These are phyloP conservation scores for Tyrannus savana DNA, from an alignment of 2,113 vertebrate species.

Conservation along the genomic window DNA sequence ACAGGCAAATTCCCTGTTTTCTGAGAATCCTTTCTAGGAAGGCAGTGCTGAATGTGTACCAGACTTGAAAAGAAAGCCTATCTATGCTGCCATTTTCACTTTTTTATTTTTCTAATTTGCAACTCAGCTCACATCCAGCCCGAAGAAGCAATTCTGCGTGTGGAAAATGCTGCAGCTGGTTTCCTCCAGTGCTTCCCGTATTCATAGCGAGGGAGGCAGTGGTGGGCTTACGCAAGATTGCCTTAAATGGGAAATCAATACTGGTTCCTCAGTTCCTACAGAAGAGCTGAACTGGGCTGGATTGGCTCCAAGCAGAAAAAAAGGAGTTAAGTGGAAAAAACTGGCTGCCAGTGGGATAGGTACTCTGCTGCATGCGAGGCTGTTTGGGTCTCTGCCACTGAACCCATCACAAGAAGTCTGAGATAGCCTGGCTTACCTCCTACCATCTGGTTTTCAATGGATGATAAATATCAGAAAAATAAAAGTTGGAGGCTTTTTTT, in stretches of 20 bases:
- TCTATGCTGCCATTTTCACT: slow-evolving; percentile 42
- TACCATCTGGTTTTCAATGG: slow-evolving; percentile 46
- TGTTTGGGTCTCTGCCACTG: slow-evolving; percentile 51
- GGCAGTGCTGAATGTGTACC: slow-evolving; percentile 46
- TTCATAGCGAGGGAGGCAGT: slow-evolving; percentile 47
- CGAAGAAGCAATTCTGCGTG: slow-evolving; percentile 46
- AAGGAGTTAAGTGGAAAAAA: slow-evolving; percentile 46
- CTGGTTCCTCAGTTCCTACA: slow-evolving; percentile 65
- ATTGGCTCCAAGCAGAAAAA: slow-evolving; percentile 48
- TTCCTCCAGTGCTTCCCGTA: background rate
- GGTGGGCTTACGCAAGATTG: slow-evolving; percentile 41
- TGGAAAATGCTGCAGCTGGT: slow-evolving; percentile 62
- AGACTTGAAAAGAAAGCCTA: slow-evolving; percentile 66
- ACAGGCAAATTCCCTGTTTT: slow-evolving; percentile 72
- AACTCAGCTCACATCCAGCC: slow-evolving; percentile 59
- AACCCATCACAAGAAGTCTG: slow-evolving; percentile 47
- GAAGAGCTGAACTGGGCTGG: slow-evolving; percentile 69
- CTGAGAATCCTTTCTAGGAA: slow-evolving; percentile 61
- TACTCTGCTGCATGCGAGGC: background rate
- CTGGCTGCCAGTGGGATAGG: slow-evolving; percentile 36
- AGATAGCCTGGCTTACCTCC: slow-evolving; percentile 54
- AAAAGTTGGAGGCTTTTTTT: slow-evolving; percentile 33
- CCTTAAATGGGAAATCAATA: slow-evolving; percentile 69
- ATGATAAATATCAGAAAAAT: slow-evolving; percentile 57
- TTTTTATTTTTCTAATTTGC: slow-evolving; percentile 66